Percentiles rank a stretch among this genome's conserved stretches.
phyloP scores from a whole-genome alignment of 37 sponge, comb jelly and placozoan genomes.

The Ianthella basta region DNA sequence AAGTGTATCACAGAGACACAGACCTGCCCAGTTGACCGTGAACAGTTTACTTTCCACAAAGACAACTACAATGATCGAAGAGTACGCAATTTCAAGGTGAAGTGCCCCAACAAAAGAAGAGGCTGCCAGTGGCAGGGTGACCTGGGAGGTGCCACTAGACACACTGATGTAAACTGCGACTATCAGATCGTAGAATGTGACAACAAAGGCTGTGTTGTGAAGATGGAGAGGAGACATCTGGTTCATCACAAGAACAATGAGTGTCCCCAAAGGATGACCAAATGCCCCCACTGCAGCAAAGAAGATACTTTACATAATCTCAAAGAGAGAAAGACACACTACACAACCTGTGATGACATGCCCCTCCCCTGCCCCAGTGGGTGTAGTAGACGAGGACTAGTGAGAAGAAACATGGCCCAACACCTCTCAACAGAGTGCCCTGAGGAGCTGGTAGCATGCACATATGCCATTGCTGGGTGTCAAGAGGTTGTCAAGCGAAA shows the following conservation, averaged over 20 bases:
- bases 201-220: constrained; percentile 29
- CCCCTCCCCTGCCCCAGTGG: constrained; percentile 2
- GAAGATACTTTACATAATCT: too few relatives aligned
- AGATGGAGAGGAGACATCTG: background rate
- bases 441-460: background rate
- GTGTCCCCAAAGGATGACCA: constrained; percentile 41
- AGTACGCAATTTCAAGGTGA: constrained; percentile 43
- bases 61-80: constrained; percentile 40
- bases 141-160: constrained; percentile 27
- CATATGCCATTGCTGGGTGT: background rate
- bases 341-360: too few relatives aligned
- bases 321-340: too few relatives aligned
- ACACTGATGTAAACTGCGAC: constrained; percentile 27
- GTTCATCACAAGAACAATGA: constrained; percentile 4
- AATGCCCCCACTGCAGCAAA: too few relatives aligned
- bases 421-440: constrained; percentile 11
- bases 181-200: constrained; percentile 31
- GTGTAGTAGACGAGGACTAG: background rate
- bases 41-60: constrained; percentile 25
- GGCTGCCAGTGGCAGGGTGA: constrained; percentile 52
- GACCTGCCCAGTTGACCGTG: background rate
- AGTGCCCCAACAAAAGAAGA: constrained; percentile 45
- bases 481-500: background rate
- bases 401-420: background rate
- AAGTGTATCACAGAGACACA: background rate